These are phyloP conservation scores for Pseudocheirus occidentalis DNA, from an alignment of 2,797 vertebrate species.

Conservation along the genomic window DNA sequence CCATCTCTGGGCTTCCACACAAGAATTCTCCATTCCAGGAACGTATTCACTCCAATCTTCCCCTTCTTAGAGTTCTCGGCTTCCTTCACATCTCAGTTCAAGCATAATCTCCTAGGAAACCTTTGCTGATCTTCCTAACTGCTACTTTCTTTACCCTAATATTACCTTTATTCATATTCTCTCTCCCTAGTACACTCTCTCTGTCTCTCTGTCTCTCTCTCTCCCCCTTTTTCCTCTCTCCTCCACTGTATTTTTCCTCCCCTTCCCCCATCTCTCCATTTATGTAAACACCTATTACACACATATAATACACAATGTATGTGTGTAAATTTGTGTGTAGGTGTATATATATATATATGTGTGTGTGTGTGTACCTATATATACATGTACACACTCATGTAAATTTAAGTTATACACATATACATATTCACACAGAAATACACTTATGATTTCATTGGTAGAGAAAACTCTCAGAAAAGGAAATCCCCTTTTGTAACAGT, in stretches of 20 bases:
- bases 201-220: too few species aligned
- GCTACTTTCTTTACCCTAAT: neutral
- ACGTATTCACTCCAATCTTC: neutral
- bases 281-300: neutral
- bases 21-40: neutral
- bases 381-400: neutral
- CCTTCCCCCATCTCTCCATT: neutral
- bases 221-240: too few species aligned
- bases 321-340: too few species aligned
- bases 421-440: neutral
- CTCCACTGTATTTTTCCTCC: too few species aligned
- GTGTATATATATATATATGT: too few species aligned
- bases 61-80: neutral
- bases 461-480: neutral
- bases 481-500: neutral
- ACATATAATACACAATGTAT: neutral
- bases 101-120: neutral
- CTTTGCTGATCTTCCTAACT: neutral
- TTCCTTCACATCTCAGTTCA: neutral
- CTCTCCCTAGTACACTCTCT: too few species aligned
- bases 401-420: neutral
- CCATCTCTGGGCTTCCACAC: neutral
- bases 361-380: too few species aligned
- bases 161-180: too few species aligned
- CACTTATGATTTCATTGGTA: neutral